Evolutionary conservation across 1,140 invertebrate species (phyloP).

Genomic region (Mercenaria mercenaria): DNA sequence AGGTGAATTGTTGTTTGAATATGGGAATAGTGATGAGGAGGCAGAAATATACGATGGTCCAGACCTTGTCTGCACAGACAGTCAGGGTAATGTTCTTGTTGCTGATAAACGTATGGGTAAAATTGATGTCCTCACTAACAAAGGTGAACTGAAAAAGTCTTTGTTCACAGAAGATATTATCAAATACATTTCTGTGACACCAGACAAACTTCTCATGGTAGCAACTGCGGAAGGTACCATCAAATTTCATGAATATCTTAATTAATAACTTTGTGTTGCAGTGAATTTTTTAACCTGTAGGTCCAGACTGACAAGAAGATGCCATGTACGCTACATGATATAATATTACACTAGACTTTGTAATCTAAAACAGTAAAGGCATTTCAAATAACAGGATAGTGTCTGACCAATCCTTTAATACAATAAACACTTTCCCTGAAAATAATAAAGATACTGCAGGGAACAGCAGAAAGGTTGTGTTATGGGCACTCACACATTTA

Average conservation of each 20-base stretch:
- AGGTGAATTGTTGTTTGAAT: slow-evolving; percentile 79
- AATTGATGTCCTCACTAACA: slow-evolving; percentile 76
- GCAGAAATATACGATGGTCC: slow-evolving; percentile 80
- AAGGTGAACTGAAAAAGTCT: slow-evolving; percentile 78
- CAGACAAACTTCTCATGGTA: slow-evolving; percentile 76
- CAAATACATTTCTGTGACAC: slow-evolving; percentile 74
- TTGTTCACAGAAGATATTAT: slow-evolving; percentile 76
- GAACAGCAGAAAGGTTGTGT: no score
- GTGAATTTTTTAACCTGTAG: no score
- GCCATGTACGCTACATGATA: no score
- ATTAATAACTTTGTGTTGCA: no score
- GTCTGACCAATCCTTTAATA: no score
- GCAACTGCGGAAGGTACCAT: slow-evolving; percentile 76
- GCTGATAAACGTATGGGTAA: slow-evolving; percentile 80
- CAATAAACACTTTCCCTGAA: no score
- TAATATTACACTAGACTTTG: no score
- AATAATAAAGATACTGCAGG: no score
- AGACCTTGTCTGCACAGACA: slow-evolving; percentile 77
- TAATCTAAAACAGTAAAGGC: no score
- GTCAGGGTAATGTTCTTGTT: slow-evolving; percentile 77
- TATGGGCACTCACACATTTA: no score
- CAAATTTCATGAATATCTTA: slow-evolving; percentile 79
- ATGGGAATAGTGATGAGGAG: slow-evolving; percentile 79
- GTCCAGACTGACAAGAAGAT: no score
- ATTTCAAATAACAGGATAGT: no score